Conservation (phyloP, 2,888 invertebrate genomes). For the Stenchaetothrips biformis region DNA sequence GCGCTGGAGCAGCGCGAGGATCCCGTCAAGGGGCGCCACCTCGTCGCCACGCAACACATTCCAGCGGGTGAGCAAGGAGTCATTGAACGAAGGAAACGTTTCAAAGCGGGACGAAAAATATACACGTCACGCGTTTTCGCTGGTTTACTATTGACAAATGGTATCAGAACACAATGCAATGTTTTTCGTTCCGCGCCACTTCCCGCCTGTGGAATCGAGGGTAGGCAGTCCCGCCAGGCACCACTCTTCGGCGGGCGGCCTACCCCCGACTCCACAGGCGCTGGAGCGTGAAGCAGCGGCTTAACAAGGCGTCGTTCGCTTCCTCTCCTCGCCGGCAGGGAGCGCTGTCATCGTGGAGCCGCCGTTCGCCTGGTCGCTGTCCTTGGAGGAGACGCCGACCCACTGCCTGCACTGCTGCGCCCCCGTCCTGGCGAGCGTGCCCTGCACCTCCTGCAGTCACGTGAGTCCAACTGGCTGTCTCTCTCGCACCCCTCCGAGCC, state of each 20-base stretch:
- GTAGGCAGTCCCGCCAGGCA: too few species aligned
- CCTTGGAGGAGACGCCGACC: conserved; percentile 40
- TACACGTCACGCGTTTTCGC: too few species aligned
- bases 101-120: too few species aligned
- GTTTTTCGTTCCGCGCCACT: too few species aligned
- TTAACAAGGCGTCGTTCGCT: too few species aligned
- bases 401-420: conserved; percentile 47
- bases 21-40: conserved; percentile 29
- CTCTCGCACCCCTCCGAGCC: background rate
- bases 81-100: too few species aligned
- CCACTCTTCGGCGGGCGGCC: too few species aligned
- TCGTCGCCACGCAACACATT: conserved; percentile 31
- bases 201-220: too few species aligned
- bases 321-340: conserved; percentile 39
- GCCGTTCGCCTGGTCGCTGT: conserved; percentile 46
- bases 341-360: conserved; percentile 46
- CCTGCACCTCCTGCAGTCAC: conserved; percentile 39
- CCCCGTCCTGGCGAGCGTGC: conserved; percentile 38
- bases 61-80: conserved; percentile 27
- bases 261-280: too few species aligned
- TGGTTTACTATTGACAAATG: too few species aligned
- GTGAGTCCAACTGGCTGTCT: conserved; percentile 36
- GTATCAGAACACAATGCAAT: too few species aligned
- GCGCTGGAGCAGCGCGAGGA: conserved; percentile 18
- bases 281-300: too few species aligned